Evolutionary conservation across 2,888 invertebrate species (phyloP), one percentile per base, ranked within the genome.

Genomic region (Diplazon laetatorius): DNA sequence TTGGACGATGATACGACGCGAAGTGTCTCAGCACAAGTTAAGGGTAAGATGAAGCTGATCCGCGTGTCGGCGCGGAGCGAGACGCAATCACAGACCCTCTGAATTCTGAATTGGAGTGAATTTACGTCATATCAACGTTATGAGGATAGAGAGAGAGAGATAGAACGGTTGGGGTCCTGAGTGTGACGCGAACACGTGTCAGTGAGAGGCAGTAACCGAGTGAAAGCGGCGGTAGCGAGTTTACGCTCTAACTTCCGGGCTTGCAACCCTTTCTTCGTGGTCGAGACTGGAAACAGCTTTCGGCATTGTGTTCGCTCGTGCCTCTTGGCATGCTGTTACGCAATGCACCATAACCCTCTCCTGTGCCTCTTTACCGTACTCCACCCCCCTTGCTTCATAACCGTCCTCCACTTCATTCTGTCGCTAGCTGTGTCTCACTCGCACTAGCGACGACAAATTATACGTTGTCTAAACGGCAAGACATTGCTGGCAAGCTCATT

Each of bases 261-360:
- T 55, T 46, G 75, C 37, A 37, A 66, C 62, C 59, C 70, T 73
- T 37, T 48, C 46, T 35, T 18, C 16, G 48, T 37, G 74, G 65
- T 65, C 46, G n/a, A 55, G 52, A 44, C 48, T 48, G 66, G 75
- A 71, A 70, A 71, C 75, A 75, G 78, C 75, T 78, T 78, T 78
- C 66, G 78, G 78, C 71, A 75, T 78, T 78, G 78, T 78, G 75
- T 78, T 78, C 66, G 66, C 62, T 78, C 78, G 70, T 57, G 70
- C 71, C 25, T 63, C 66, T 75, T 75, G 78, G 78, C 78, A 48
- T 55, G 52, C 55, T 52, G 48, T 66, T 68, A 30, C 50, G 66
- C 70, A 62, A 16, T 42, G 57, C 52, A 42, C 62, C 42, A 76
- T 65, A 52, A 65, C 48, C 44, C 52, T 52, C 39, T n/a, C 59